Conservation (phyloP, 2,113 vertebrate genomes). For the Gallinago paraguaiae region DNA sequence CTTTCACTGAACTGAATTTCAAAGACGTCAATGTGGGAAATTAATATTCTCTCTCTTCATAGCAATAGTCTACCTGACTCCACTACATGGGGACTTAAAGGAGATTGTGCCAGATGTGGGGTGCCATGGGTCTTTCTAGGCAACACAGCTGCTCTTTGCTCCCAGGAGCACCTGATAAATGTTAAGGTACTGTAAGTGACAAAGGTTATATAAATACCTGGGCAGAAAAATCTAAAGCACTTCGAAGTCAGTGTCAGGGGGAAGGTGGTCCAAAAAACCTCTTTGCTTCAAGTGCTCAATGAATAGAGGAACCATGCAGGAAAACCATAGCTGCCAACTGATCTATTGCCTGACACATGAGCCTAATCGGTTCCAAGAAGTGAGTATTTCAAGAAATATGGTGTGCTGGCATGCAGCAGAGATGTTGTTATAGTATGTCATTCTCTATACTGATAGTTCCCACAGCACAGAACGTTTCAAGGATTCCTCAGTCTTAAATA, state of each 20-base stretch:
- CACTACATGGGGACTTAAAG: not conserved
- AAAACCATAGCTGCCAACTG: constrained; percentile 27
- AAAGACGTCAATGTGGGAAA: not conserved
- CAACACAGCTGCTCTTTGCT: not conserved
- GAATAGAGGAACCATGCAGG: not conserved
- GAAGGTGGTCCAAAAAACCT: not conserved
- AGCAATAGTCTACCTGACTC: not conserved
- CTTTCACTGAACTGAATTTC: not conserved
- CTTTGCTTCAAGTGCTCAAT: not conserved
- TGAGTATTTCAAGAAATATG: constrained; percentile 54
- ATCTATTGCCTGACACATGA: constrained; percentile 43
- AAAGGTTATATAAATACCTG: not conserved
- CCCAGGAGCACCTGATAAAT: not conserved
- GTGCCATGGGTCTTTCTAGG: not conserved
- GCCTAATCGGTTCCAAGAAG: constrained; percentile 50
- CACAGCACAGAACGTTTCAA: not conserved
- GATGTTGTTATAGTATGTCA: constrained; percentile 41
- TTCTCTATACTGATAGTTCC: constrained; percentile 10
- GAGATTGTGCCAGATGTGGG: not conserved
- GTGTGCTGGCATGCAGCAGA: constrained; percentile 24
- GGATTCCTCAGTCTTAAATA: not conserved
- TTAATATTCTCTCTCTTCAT: not conserved
- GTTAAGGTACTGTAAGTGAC: not conserved
- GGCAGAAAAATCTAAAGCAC: not conserved
- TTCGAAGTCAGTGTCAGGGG: not conserved